phyloP scores from a whole-genome alignment of 1,140 invertebrate species.

The Lepidostoma basale region DNA sequence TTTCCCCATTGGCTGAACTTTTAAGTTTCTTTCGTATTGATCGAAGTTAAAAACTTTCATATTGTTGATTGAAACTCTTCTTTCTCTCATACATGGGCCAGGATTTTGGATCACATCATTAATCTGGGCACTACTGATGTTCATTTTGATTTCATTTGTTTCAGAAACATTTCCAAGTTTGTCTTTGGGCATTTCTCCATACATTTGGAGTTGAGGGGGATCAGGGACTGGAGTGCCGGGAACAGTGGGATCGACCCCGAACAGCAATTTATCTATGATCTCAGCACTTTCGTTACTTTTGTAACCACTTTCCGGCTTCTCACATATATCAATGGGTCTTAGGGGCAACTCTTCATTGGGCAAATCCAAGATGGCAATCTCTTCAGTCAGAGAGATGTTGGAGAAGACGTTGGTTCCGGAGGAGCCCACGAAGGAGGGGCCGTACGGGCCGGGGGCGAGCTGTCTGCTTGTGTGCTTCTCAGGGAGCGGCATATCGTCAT shows the following conservation, averaged over 20 bases:
- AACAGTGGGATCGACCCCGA: slow-evolving; percentile 33
- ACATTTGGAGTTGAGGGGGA: too few species aligned
- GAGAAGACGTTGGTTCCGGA: not conserved
- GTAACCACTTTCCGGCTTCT: slow-evolving; percentile 44
- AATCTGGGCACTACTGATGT: slow-evolving; percentile 4
- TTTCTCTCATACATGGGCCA: not conserved
- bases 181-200: not conserved
- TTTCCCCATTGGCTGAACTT: slow-evolving; percentile 47
- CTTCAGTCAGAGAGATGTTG: slow-evolving; percentile 26
- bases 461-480: slow-evolving; percentile 2
- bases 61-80: slow-evolving; percentile 41
- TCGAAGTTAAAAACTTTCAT: slow-evolving; percentile 62
- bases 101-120: slow-evolving; percentile 6
- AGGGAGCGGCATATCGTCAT: slow-evolving; percentile 5
- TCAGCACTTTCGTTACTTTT: slow-evolving; percentile 46
- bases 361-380: slow-evolving; percentile 38
- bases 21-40: slow-evolving; percentile 56
- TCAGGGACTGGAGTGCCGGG: too few species aligned
- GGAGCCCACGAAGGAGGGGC: not conserved
- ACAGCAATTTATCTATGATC: slow-evolving; percentile 43
- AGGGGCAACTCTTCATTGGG: slow-evolving; percentile 39
- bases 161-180: not conserved
- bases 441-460: not conserved
- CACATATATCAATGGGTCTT: slow-evolving; percentile 38
- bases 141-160: not conserved